phyloP scores from a whole-genome alignment of 2,888 invertebrate species.

The Polyommatus iphigenia region DNA sequence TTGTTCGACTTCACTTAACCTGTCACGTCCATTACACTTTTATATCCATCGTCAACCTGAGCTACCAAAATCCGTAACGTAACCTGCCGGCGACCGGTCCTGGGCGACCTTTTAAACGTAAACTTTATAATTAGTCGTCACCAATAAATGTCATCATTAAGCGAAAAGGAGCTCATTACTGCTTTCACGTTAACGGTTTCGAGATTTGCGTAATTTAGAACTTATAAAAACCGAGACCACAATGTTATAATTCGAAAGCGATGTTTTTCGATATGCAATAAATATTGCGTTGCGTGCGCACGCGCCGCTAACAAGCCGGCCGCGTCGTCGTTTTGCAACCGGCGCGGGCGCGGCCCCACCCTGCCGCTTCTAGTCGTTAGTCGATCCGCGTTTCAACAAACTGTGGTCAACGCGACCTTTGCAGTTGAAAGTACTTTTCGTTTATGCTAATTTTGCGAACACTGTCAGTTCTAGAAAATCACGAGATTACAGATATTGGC shows the following conservation, averaged over 20 bases:
- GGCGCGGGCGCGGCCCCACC: conserved; percentile 60
- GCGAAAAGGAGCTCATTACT: conserved; percentile 41
- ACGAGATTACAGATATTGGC: neutral
- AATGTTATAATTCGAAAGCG: conserved; percentile 61
- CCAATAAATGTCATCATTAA: conserved; percentile 42
- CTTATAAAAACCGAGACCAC: conserved; percentile 46
- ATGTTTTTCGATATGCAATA: conserved; percentile 79
- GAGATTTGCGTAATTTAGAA: conserved; percentile 31
- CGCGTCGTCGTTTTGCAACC: conserved; percentile 76
- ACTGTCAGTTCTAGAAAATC: neutral
- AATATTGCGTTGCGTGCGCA: conserved; percentile 71
- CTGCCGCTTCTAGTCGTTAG: conserved; percentile 55
- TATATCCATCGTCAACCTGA: conserved; percentile 53
- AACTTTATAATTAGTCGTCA: conserved; percentile 38
- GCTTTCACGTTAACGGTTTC: conserved; percentile 41
- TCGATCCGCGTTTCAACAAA: conserved; percentile 30
- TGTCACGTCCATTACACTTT: conserved; percentile 36
- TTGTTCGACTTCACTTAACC: neutral
- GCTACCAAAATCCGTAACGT: conserved; percentile 52
- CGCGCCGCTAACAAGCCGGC: conserved; percentile 73
- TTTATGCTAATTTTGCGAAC: conserved; percentile 23
- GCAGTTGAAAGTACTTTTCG: conserved; percentile 9
- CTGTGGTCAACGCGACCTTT: conserved; percentile 28
- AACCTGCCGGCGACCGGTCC: conserved; percentile 62
- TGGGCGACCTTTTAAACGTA: conserved; percentile 45